Base-by-base conservation (phyloP, 2,888 invertebrate species). In the Acrobasis repandana region DNA sequence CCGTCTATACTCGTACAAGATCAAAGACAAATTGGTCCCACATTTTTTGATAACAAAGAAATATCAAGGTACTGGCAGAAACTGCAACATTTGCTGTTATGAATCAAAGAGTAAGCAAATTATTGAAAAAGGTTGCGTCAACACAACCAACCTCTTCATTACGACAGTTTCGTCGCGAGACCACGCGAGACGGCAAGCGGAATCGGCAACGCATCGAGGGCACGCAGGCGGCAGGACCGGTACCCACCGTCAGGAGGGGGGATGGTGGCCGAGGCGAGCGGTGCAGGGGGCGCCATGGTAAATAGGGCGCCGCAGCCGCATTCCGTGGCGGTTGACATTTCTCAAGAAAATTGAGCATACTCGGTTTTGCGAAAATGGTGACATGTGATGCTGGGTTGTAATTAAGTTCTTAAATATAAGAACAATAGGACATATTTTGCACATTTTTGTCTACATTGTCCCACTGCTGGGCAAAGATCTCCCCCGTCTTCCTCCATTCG, bases 241-340 rank as follows among this genome's bases (percentile, higher is more conserved):
- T 86, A 83, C 77, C 79, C 75, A 78, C 76, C 73, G 73, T 67
- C 70, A 71, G 72, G 74, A 66, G 65, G 63, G 63, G 61, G 64
- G 56, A 47, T 52, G 67, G 61, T 43, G 62, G 48, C 58, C 61
- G 62, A 16, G 59, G 62, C 49, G 62, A 60, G 61, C 69, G 63
- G 63, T 65, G 66, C 49, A 34, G 67, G 68, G 72, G 73, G 74
- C 74, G 75, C 73, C 68, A 71, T 73, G 75, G 80, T 77, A 88
- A 87, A 88, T 88, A 77, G 89, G 88, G 85, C 88, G 83, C 75
- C 76, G 75, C 79, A 83, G 79, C 83, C 80, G 82, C 86, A 88
- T 86, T 88, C 87, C 85, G 74, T 76, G 73, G 68, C 79, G 76
- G 81, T 80, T 84, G 84, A 85, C 85, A 85, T 82, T 73, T 83